Evolutionary conservation across 2,113 vertebrate species (phyloP), one percentile per base, ranked within the genome.

Genomic region (Rhagologus leucostigma): DNA sequence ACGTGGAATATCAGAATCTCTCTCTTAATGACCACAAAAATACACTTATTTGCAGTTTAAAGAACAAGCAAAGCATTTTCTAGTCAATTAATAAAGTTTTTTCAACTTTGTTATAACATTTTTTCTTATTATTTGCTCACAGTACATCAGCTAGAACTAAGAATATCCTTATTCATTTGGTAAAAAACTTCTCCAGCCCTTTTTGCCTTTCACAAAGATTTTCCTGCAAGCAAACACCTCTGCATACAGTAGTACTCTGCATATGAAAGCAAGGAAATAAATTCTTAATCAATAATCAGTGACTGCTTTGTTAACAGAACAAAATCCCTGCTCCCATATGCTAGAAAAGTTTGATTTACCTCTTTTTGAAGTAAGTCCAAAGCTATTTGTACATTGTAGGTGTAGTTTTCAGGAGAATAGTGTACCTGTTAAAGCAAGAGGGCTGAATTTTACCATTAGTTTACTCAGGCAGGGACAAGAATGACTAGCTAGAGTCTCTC

Each of bases 321-420:
- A 37, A 1, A 2, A 76, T 49, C 20, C 26, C 37, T 41, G 19
- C 19, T 68, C 39, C n/a, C 27, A 24, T 10, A 18, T 37, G 47
- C 8, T 20, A 52, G 24, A 80, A 82, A 84, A 67, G 41, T 59
- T 71, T 75, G 24, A 1, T 52, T 87, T 98, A 98, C 98, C 98
- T 98, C 97, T 32, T 42, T 69, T 7, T 98, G 97, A 60, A 98
- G 96, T 41, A 97, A 85, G 73, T 98, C 98, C 97, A 98, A 90
- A n/a, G 97, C 96, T 68, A 27, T 30, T 78, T 85, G 74, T 18
- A 98, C 23, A 79, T 91, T 90, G 53, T 56, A 65, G 2, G 62
- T 87, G 91, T 98, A 98, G 82, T 98, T 97, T 77, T 98, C 89
- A 35, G 98, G 96, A 84, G 98, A 98, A 89, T 63, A 59, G 7